These are phyloP conservation scores for Podargus strigoides DNA, from an alignment of 2,797 vertebrate genomes.

Conservation along the genomic window DNA sequence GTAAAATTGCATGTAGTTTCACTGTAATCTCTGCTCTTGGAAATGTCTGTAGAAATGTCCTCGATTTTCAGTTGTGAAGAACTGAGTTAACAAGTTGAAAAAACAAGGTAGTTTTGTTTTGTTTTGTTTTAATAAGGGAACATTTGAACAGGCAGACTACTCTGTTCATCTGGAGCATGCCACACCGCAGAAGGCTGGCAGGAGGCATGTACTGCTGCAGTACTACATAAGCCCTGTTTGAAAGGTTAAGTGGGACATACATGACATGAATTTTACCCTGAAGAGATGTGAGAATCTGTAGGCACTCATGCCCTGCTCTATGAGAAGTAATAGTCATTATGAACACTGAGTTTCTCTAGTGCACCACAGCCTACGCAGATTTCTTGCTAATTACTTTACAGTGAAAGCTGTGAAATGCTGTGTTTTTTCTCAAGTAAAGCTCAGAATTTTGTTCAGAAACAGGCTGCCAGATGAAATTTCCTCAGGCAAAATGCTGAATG, in stretches of 20 bases:
- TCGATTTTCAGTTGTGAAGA: not conserved
- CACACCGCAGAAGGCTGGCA: not conserved
- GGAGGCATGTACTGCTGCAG: not conserved
- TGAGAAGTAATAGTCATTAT: not conserved
- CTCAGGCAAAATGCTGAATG: not conserved
- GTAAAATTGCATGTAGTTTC: not conserved
- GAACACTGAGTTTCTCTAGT: not conserved
- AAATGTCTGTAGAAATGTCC: not conserved
- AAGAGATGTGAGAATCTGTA: not conserved
- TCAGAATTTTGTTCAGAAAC: not conserved
- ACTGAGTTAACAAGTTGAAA: not conserved
- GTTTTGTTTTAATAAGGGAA: not conserved
- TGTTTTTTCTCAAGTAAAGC: not conserved
- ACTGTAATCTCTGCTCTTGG: not conserved
- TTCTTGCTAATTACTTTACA: not conserved
- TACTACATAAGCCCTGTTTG: not conserved
- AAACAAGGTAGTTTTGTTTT: not conserved
- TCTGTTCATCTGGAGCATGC: not conserved
- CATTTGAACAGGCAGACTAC: not conserved
- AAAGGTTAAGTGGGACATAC: slow-evolving; percentile 10
- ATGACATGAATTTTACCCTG: not conserved
- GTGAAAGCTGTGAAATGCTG: not conserved
- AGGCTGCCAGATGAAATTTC: not conserved
- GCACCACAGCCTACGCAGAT: not conserved
- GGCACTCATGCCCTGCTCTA: not conserved